A percentile compares a stretch with the other conserved stretches of the same genome.
Evolutionary conservation across 1,140 invertebrate species (phyloP).

Genomic region (Neodiprion lecontei): DNA sequence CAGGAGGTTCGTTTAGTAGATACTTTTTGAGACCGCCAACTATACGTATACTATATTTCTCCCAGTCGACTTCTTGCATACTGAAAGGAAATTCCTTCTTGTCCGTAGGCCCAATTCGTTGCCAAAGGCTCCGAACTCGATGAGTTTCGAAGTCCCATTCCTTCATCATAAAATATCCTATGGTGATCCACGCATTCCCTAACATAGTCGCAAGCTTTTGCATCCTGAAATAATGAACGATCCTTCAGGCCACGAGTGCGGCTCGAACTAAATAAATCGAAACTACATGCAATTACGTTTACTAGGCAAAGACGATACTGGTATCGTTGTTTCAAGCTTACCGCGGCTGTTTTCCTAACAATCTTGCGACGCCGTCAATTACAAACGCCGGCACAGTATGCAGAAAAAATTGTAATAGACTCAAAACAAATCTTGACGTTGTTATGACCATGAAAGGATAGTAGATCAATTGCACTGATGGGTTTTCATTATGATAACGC

Average conservation of each 20-base stretch:
- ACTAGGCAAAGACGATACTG: not conserved
- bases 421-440: not conserved
- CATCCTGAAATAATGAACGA: constrained; percentile 22
- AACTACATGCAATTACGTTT: not conserved
- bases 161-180: constrained; percentile 24
- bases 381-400: constrained; percentile 69
- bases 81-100: constrained; percentile 30
- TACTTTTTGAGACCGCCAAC: not conserved
- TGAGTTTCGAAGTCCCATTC: constrained; percentile 29
- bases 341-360: constrained; percentile 68
- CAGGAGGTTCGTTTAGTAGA: not conserved
- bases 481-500: not conserved
- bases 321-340: constrained; percentile 48
- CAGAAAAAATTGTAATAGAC: constrained; percentile 53
- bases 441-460: not conserved
- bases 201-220: constrained; percentile 25
- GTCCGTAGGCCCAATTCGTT: constrained; percentile 24
- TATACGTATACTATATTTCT: not conserved
- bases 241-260: not conserved
- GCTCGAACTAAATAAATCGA: not conserved
- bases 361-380: constrained; percentile 61
- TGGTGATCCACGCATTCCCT: constrained; percentile 7
- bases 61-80: not conserved
- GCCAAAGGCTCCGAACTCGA: constrained; percentile 9
- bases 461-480: not conserved